phyloP scores from a whole-genome alignment of 2,113 vertebrate species.

The Hylia prasina region DNA sequence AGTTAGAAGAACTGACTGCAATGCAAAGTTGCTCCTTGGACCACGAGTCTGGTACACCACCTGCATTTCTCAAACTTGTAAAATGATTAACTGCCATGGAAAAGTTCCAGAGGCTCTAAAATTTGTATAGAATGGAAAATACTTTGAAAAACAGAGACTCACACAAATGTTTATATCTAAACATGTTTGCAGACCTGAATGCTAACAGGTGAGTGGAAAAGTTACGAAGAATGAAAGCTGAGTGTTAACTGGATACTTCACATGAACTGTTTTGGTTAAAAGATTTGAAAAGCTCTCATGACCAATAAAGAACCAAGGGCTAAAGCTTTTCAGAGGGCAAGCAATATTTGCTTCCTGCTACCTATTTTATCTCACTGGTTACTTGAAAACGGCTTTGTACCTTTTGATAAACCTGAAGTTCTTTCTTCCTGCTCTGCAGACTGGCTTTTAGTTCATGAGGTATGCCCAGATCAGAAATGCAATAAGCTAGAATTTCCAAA shows the following conservation, averaged over 20 bases:
- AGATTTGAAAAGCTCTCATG: neutral
- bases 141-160: neutral
- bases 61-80: neutral
- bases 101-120: neutral
- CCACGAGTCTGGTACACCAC: neutral
- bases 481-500: conserved; percentile 88
- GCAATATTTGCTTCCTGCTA: neutral
- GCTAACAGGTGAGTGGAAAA: neutral
- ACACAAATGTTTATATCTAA: neutral
- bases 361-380: neutral
- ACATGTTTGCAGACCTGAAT: neutral
- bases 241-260: neutral
- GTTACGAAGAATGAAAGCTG: neutral
- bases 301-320: neutral
- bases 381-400: conserved; percentile 62
- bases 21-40: neutral
- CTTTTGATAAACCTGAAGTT: conserved; percentile 85
- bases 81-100: neutral
- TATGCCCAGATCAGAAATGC: conserved; percentile 77
- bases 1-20: neutral
- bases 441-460: conserved; percentile 67
- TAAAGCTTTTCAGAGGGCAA: neutral
- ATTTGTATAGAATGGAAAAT: neutral
- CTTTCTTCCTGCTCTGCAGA: conserved; percentile 78
- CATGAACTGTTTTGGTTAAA: neutral